These are phyloP conservation scores for Drosophila jambulina DNA, from an alignment of 1,140 invertebrate species.

Conservation along the genomic window DNA sequence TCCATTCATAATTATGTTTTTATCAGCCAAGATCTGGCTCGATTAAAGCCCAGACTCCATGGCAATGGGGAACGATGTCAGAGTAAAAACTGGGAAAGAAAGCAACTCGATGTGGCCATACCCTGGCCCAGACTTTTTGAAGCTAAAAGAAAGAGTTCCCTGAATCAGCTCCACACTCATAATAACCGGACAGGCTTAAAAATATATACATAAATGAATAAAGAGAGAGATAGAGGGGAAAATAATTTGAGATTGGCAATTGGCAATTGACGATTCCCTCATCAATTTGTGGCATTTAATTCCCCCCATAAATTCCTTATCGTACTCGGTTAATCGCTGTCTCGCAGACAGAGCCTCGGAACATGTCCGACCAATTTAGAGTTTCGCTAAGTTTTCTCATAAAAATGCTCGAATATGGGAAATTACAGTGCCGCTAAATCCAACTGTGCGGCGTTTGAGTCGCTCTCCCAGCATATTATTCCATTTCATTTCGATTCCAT, in stretches of 20 bases:
- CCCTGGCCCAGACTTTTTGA: too few relatives aligned
- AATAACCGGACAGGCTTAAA: constrained; percentile 6
- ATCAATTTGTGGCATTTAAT: constrained; percentile 77
- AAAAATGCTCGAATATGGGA: constrained; percentile 72
- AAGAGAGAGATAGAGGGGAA: constrained; percentile 2
- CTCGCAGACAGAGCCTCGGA: constrained; percentile 7
- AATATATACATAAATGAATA: neutral
- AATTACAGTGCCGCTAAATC: constrained; percentile 72
- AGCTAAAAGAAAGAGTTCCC: too few relatives aligned
- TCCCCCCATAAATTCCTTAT: constrained; percentile 80
- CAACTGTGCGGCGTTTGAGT: constrained; percentile 37
- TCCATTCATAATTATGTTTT: constrained; percentile 80
- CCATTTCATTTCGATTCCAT: constrained; percentile 32
- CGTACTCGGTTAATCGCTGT: constrained; percentile 63
- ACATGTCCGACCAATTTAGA: constrained; percentile 78
- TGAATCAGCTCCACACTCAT: neutral
- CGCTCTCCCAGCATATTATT: constrained; percentile 19
- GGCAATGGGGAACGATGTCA: constrained; percentile 70
- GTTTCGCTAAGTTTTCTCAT: constrained; percentile 83
- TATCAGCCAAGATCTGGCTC: constrained; percentile 73
- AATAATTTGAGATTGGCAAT: constrained; percentile 28
- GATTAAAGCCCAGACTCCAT: constrained; percentile 54
- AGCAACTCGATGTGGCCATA: neutral
- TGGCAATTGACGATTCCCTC: constrained; percentile 29
- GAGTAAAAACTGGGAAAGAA: constrained; percentile 4